These are phyloP conservation scores for Chondrosia reniformis DNA, from an alignment of 37 sponge, comb jelly and placozoan genomes.

Conservation along the genomic window DNA sequence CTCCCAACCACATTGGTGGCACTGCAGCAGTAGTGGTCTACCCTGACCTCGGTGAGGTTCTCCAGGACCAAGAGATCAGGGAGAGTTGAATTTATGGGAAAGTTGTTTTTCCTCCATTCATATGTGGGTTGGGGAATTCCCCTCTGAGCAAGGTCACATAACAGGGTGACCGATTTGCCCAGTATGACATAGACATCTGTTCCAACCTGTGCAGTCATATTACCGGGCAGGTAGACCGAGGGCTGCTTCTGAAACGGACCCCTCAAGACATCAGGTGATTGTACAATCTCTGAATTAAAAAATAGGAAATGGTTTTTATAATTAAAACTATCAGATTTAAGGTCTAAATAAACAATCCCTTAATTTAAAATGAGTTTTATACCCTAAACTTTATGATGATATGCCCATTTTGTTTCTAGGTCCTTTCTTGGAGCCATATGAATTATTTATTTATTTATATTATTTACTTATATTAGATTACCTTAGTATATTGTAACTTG, in stretches of 20 bases:
- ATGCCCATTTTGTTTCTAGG: too few relatives aligned
- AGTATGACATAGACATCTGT: constrained; percentile 11
- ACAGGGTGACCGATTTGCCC: background rate
- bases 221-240: background rate
- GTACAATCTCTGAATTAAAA: background rate
- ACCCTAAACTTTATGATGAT: too few relatives aligned
- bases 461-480: too few relatives aligned
- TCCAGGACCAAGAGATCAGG: background rate
- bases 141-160: background rate
- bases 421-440: too few relatives aligned
- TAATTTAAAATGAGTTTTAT: too few relatives aligned
- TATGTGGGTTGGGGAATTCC: background rate
- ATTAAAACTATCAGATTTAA: too few relatives aligned
- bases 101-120: background rate
- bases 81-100: background rate
- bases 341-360: too few relatives aligned
- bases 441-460: too few relatives aligned
- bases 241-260: background rate
- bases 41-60: background rate
- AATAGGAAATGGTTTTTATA: too few relatives aligned
- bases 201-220: background rate
- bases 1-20: background rate
- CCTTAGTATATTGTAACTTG: too few relatives aligned
- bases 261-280: background rate
- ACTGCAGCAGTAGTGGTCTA: background rate